Base-by-base conservation (phyloP, 2,888 invertebrate genomes). In the Lasius fuliginosus region DNA sequence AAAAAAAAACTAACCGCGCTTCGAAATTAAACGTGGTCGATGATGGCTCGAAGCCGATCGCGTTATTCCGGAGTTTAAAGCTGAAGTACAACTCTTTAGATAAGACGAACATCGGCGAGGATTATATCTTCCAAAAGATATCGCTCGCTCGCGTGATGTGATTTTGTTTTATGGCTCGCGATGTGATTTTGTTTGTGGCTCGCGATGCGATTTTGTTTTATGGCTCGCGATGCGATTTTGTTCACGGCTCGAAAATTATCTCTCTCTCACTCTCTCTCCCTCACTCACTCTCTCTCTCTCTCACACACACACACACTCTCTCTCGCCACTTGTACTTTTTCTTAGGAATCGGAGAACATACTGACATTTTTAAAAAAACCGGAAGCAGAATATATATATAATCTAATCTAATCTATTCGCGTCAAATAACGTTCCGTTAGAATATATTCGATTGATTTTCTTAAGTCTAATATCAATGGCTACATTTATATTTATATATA, bases 121-220 rank as follows among this genome's bases (percentile, higher is more conserved):
- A 77, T 68, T 68, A 58, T 1, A 49, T 49, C 18, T 15, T 33
- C 18, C 36, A 23, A 33, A 71, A 69, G n/a, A 60, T 40, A 23
- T 64, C 62, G 9, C 23, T 23, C 23, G 23, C 53, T n/a, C 23
- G 5, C 3, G n/a, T n/a, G 9, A 4, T 9, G 23, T 18, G 1
- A 40, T 5, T n/a, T 56, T 68, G 30, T 23, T n/a, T 40, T 67
- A 67, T 67, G 18, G 1, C 6, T 67, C 9, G 9, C n/a, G 42
- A 42, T 23, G 23, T 23, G 23, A 23, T 23, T 23, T 74, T 60
- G 30, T 30, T 58, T 58, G n/a, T 1, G 11, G 23, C 23, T 23
- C 23, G 23, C 23, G 23, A 23, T 23, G 23, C 23, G 23, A 23
- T 23, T 23, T 74, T 60, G 30, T 60, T 30, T 58, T 58, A n/a